Evolutionary conservation across 2,113 vertebrate genomes (phyloP), one percentile per base, ranked within the genome.

Genomic region (Isichthys henryi): DNA sequence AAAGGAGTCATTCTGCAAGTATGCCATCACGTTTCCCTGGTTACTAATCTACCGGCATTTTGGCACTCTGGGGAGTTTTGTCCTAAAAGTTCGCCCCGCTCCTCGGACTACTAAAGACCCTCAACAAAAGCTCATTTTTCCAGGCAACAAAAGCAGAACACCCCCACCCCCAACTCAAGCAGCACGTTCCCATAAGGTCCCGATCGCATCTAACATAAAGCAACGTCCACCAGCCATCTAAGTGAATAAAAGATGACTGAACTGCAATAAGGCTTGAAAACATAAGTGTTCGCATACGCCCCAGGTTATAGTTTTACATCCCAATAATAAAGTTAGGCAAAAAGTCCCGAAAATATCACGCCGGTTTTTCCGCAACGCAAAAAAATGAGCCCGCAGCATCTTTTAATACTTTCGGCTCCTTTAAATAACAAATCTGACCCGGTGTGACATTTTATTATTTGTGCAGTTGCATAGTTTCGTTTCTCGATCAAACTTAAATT

Each of bases 91-190:
- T 95, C 94, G 93, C 94, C 94, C 94, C 77, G 86, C 93, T 95
- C 92, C 94, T 94, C 94, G 93, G 93, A 92, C 91, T 84, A 91
- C 91, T 93, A 91, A 93, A 92, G 91, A 94, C 94, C 92, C 92
- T 91, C 93, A 93, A 96, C 95, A 96, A 96, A 95, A 95, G 94
- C 94, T 94, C 93, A 95, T 95, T 96, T 96, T 95, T 94, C 92
- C 66, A 90, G 80, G 93, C 92, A 96, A 96, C 95, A 96, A 96
- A 96, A 93, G 95, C 93, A 92, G 92, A 95, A 94, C 93, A 95
- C 94, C 94, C 94, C 94, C 39, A 1, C 39, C 92, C 91, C 90
- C 91, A 92, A 91, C 93, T 93, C 90, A 88, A 88, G 5, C 70
- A 89, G 87, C 91, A 88, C 39, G 66, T 88, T 74, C 45, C 88